Percentiles rank a stretch among this genome's conserved stretches.
These are phyloP conservation scores for Andrena fulva DNA, from an alignment of 2,888 invertebrate species.

Conservation along the genomic window DNA sequence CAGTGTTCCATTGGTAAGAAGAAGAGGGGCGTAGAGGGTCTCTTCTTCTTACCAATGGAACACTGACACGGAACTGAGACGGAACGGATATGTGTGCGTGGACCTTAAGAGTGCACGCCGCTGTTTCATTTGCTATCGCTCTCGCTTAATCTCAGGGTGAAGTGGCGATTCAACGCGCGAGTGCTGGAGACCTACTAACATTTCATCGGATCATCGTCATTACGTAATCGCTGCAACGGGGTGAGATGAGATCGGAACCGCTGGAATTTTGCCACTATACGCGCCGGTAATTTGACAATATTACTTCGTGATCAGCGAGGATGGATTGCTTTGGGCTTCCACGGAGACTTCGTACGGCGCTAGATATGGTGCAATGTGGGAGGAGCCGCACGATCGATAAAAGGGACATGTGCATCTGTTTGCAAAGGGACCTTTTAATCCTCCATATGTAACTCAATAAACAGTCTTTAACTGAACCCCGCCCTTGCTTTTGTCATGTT, in stretches of 20 bases:
- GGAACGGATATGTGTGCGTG: too few species aligned
- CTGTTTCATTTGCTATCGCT: constrained; percentile 55
- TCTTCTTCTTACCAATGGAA: too few species aligned
- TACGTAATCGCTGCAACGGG: constrained; percentile 46
- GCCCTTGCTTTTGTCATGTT: too few species aligned
- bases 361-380: background rate
- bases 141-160: constrained; percentile 57
- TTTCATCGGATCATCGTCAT: constrained; percentile 62
- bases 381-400: too few species aligned
- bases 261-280: constrained; percentile 33
- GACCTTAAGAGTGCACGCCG: constrained; percentile 44
- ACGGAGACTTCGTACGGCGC: background rate
- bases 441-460: too few species aligned
- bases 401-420: too few species aligned
- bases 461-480: too few species aligned
- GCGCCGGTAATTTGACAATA: background rate
- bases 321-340: background rate
- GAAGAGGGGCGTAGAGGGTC: too few species aligned
- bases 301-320: background rate
- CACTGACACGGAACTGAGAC: too few species aligned
- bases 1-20: too few species aligned
- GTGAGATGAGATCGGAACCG: constrained; percentile 46
- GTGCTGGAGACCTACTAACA: constrained; percentile 62
- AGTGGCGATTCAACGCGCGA: constrained; percentile 30
- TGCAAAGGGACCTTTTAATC: too few species aligned